Base-by-base conservation (phyloP, 2,888 invertebrate species). In the Drosophila barbarae region DNA sequence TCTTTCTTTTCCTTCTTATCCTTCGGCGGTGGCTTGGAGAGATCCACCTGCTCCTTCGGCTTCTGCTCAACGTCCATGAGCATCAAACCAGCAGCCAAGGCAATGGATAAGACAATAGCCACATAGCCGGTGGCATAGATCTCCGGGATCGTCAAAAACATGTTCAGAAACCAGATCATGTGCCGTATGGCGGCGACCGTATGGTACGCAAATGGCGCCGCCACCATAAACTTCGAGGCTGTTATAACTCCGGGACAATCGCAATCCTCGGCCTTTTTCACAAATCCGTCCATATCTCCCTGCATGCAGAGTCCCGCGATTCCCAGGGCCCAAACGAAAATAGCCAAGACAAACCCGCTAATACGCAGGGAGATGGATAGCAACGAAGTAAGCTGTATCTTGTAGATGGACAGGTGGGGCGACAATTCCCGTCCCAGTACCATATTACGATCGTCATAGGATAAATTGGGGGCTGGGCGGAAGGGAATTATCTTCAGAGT, bases 71-170 rank as follows among this genome's bases (percentile, higher is more conserved):
- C 30, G 10, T 41, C 30, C 18, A 83, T 28, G 6, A 21, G 1
- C 4, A 56, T 15, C 30, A 56, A 30, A 7, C 13, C 28, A 0
- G 47, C 56, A 13, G 83, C 67, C 15, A 83, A 4, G 0, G 69
- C 12, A 2, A 74, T 5, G 0, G 75, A 49, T n/a, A 80, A 8
- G 0, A 10, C 50, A 7, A 79, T 13, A 5, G 77, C 65, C 12
- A 51, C 52, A 53, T 81, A 81, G 10, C 80, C 80, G 0, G 80
- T 73, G 23, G 70, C 60, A 59, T 83, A 83, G 4, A 81, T 70
- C 18, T 53, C 63, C 1, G 51, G 61, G 5, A 71, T 77, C 23
- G 54, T 72, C 6, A 80, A 56, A 18, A 81, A 83, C 2, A 69
- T n/a, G 26, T 77, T 70, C 2, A 83, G 32, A 6, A 71, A 52